Evolutionary conservation across 2,113 vertebrate species (phyloP).

Genomic region (Leptocoma aspasia): DNA sequence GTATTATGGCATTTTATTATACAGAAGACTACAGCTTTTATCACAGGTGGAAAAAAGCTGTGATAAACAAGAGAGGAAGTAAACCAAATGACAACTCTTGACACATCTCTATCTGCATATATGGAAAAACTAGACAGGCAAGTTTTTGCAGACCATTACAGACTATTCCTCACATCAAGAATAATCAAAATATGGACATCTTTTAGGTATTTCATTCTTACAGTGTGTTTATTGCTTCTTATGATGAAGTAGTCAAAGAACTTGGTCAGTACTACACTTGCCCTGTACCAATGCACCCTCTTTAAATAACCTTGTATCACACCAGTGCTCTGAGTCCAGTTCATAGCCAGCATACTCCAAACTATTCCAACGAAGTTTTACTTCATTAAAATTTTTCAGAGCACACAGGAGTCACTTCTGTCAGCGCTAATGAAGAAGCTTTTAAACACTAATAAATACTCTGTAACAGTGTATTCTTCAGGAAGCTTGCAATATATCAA

Average conservation of each 20-base stretch:
- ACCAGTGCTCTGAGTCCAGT: not conserved
- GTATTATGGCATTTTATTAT: not conserved
- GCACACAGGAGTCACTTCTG: not conserved
- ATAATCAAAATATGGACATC: not conserved
- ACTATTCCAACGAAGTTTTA: not conserved
- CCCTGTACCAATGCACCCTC: no score
- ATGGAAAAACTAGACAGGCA: not conserved
- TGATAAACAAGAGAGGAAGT: not conserved
- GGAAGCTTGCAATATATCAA: accelerated
- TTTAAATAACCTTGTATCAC: not conserved
- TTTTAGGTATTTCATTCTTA: not conserved
- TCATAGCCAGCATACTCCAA: not conserved
- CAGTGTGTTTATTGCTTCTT: not conserved
- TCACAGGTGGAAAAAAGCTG: not conserved
- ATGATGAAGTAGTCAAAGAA: not conserved
- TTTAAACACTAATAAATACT: not conserved
- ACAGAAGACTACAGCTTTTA: not conserved
- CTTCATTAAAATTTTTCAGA: not conserved
- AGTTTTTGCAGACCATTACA: not conserved
- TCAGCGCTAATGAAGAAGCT: not conserved
- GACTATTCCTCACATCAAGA: not conserved
- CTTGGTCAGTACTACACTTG: not conserved
- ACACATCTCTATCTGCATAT: not conserved
- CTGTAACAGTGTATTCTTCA: not conserved
- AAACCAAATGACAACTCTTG: not conserved